These are phyloP conservation scores for Erebia aethiops DNA, from an alignment of 2,888 invertebrate genomes.

Conservation along the genomic window DNA sequence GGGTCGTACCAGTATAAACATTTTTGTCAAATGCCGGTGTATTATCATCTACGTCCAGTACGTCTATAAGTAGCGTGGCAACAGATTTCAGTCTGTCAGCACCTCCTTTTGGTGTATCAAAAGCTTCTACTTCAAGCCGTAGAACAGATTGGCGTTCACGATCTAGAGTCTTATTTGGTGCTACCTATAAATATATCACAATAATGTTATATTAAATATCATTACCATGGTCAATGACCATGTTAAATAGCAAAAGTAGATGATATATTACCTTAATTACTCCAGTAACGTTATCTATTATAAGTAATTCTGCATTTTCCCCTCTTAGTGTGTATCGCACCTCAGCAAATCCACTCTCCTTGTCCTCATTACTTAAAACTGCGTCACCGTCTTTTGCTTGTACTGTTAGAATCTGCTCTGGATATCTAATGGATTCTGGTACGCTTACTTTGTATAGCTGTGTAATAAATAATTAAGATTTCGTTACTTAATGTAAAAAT, in stretches of 20 bases:
- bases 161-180: constrained; percentile 86
- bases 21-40: constrained; percentile 86
- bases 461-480: neutral
- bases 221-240: neutral
- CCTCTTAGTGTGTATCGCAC: constrained; percentile 88
- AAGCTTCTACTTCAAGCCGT: constrained; percentile 87
- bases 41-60: constrained; percentile 91
- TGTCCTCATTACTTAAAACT: constrained; percentile 81
- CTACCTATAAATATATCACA: constrained; percentile 69
- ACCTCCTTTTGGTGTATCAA: constrained; percentile 88
- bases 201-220: neutral
- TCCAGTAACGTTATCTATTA: constrained; percentile 87
- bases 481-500: neutral
- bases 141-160: constrained; percentile 88
- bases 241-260: neutral
- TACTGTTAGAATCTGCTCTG: constrained; percentile 86
- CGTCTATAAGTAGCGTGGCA: constrained; percentile 86
- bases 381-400: constrained; percentile 88
- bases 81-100: constrained; percentile 86
- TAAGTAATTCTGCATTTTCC: constrained; percentile 88
- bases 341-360: constrained; percentile 85
- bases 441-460: constrained; percentile 87
- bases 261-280: constrained; percentile 80
- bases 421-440: constrained; percentile 86
- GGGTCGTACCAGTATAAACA: constrained; percentile 79